A percentile compares a stretch with the other conserved stretches of the same genome.
phyloP scores from a whole-genome alignment of 2,797 vertebrate species.

The Cossypha niveicapilla region DNA sequence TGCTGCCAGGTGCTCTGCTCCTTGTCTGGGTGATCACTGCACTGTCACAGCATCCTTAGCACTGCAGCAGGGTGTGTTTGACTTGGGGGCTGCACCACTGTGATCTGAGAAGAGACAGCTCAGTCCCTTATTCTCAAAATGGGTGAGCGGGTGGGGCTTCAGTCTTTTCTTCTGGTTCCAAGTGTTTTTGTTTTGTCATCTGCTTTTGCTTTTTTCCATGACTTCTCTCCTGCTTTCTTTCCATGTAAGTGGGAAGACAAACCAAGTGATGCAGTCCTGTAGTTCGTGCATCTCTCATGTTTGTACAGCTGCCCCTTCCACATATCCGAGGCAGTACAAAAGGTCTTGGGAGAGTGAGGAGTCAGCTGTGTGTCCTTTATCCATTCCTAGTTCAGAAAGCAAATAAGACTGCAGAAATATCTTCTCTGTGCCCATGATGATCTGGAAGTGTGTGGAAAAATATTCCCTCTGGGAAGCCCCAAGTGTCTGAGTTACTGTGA shows the following conservation, averaged over 20 bases:
- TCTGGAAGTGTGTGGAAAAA: constrained; percentile 24
- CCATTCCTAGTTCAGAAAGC: not conserved
- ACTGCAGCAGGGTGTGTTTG: constrained; percentile 45
- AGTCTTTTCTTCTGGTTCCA: constrained; percentile 40
- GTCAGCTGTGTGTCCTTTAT: constrained; percentile 7
- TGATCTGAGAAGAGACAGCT: constrained; percentile 33
- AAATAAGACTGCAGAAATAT: constrained; percentile 7
- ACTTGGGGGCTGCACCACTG: constrained; percentile 45
- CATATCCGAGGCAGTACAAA: not conserved
- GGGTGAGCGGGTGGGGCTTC: constrained; percentile 42
- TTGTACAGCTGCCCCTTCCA: not conserved
- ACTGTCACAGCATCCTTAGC: constrained; percentile 45
- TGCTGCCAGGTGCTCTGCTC: constrained; percentile 68
- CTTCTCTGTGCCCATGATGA: constrained; percentile 2
- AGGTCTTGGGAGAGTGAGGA: not conserved
- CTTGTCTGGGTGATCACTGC: constrained; percentile 62
- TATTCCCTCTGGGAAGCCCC: constrained; percentile 42
- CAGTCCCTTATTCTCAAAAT: not conserved
- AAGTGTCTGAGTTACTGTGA: constrained; percentile 42
- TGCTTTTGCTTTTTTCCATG: constrained; percentile 43
- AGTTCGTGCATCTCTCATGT: not conserved
- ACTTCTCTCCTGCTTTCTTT: constrained; percentile 41
- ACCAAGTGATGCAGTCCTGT: not conserved
- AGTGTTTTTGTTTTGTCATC: constrained; percentile 35
- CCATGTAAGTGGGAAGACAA: constrained; percentile 37